Base-by-base conservation (phyloP, 2,888 invertebrate species). In the Dryocosmus kuriphilus region DNA sequence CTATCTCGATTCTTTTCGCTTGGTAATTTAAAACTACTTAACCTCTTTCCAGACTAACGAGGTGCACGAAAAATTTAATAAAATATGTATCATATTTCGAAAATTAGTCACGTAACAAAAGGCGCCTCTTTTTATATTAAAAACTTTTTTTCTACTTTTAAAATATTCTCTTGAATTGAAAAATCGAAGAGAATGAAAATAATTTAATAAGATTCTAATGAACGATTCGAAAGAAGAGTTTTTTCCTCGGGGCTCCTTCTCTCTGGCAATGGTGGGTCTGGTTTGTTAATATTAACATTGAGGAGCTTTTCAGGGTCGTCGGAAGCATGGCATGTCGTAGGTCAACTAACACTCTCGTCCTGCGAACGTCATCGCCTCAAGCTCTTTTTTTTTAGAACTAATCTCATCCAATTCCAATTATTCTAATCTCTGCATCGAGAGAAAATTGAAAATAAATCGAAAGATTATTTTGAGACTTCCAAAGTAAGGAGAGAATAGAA, bases 181-280 rank as follows among this genome's bases (percentile, higher is more conserved):
- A 71, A 71, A 5, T 32, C 11, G 51, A 71, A 11, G 19, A 60
- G 14, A 65, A 22, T 55, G 22, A 35, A 46, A 35, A 51, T 46
- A 73, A 22, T 24, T 30, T 16, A 7, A 67, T 46, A 35, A 77
- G 46, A 22, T 71, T 77, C 38, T 32, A 62, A 38, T 27, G 11
- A 73, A 57, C 24, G 19, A 73, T 24, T 30, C 38, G 22, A 67
- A 14, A 62, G 32, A 65, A 38, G 51, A 57, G 30, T 61, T 57
- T 81, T 79, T 82, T 80, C 78, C 74, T 63, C 65, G 86, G 84
- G 84, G 84, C 86, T 87, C 86, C 85, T 85, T 86, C 85, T 87
- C 80, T 86, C 80, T 85, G 87, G 87, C 85, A 86, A 83, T 86
- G 85, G 82, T 81, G 86, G 85, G 85, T 86, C 86, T 86, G 84